Evolutionary conservation across 2,113 vertebrate species (phyloP).

Genomic region (Merops nubicus): DNA sequence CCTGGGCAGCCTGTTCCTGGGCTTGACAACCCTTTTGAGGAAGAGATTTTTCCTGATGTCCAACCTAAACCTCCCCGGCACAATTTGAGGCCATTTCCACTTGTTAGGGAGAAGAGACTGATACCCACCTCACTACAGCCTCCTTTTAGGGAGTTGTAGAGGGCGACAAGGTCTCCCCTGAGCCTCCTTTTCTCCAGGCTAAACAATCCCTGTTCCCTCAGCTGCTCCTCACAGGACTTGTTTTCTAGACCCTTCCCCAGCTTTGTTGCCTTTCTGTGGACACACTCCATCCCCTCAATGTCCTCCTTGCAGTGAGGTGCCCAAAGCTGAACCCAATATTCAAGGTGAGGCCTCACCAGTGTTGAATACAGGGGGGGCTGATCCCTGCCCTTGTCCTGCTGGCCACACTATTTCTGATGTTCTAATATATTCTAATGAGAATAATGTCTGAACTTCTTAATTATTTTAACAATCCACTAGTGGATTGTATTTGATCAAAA

Average conservation of each 20-base stretch:
- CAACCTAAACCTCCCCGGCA: too few species aligned
- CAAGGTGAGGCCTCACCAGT: not conserved
- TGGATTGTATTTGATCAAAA: not conserved
- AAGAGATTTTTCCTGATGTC: too few species aligned
- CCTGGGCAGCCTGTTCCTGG: too few species aligned
- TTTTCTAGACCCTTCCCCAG: not conserved
- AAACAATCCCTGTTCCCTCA: not conserved
- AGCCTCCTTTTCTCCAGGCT: not conserved
- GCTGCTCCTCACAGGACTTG: not conserved
- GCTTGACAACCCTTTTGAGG: too few species aligned
- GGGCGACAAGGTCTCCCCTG: not conserved
- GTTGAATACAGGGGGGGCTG: not conserved
- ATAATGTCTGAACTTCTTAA: not conserved
- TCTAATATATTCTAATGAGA: not conserved
- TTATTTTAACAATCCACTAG: not conserved
- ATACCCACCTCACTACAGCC: not conserved
- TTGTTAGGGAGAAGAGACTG: not conserved
- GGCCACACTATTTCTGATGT: not conserved
- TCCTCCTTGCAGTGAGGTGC: too few species aligned
- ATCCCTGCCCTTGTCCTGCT: not conserved
- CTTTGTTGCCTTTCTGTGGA: too few species aligned
- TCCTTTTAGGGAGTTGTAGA: not conserved
- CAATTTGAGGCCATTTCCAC: too few species aligned
- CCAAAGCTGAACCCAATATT: too few species aligned
- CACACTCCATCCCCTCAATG: too few species aligned